Conservation (phyloP, 2,113 vertebrate genomes). For the Takifugu flavidus region DNA sequence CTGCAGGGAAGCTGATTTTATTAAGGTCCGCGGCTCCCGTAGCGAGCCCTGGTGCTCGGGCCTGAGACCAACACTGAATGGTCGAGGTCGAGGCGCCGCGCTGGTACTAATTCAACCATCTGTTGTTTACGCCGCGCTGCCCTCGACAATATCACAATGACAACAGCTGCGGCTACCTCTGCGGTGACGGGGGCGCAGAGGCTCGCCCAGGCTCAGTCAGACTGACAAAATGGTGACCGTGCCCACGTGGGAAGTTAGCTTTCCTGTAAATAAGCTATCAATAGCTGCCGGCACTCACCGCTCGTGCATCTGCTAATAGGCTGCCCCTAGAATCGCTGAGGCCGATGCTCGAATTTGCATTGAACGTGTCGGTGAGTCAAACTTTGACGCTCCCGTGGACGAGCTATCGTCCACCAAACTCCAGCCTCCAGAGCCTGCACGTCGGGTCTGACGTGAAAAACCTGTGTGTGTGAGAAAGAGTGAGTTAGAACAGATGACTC, state of each 20-base stretch:
- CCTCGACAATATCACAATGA: conserved; percentile 51
- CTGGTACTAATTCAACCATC: conserved; percentile 50
- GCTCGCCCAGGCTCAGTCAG: neutral
- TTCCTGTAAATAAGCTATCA: too few species aligned
- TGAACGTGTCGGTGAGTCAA: too few species aligned
- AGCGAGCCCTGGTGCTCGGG: neutral
- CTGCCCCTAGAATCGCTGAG: too few species aligned
- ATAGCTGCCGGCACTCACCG: too few species aligned
- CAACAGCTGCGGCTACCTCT: conserved; percentile 32
- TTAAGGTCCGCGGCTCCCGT: conserved; percentile 1
- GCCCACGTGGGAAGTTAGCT: too few species aligned
- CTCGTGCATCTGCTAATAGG: too few species aligned
- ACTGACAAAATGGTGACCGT: too few species aligned
- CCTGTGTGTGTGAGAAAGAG: neutral
- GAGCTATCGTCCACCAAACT: too few species aligned
- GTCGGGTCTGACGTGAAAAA: conserved; percentile 4
- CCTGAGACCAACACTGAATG: conserved; percentile 11
- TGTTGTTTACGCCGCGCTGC: conserved; percentile 58
- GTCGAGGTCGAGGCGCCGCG: conserved; percentile 21
- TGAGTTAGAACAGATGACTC: conserved; percentile 23
- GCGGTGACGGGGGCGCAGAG: conserved; percentile 12
- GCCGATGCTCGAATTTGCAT: too few species aligned
- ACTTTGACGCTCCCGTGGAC: too few species aligned
- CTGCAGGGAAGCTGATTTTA: conserved; percentile 4
- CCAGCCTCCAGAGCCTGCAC: neutral